A percentile compares a stretch with the other conserved stretches of the same genome.
Conservation (phyloP, 2,797 vertebrate species). For the Peromyscus attwateri region DNA sequence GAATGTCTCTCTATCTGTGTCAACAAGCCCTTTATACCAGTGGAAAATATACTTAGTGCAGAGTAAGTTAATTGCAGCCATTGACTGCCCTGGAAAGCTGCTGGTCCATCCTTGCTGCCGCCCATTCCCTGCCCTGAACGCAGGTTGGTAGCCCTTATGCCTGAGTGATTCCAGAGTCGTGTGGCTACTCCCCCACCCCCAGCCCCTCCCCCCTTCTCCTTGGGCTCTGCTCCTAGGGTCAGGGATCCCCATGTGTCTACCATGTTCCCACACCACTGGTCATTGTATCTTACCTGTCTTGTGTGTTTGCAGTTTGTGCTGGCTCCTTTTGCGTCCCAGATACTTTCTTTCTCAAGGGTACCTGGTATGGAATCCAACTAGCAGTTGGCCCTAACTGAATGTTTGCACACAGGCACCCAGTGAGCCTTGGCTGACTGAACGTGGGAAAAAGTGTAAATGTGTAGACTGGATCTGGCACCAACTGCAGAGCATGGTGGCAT, state of each 20-base stretch:
- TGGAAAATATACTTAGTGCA: neutral
- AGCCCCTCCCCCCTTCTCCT: too few species aligned
- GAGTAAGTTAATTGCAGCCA: neutral
- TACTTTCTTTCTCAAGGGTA: neutral
- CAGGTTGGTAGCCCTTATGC: fast-evolving
- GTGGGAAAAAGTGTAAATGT: neutral
- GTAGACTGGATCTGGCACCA: fast-evolving
- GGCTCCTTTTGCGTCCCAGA: neutral
- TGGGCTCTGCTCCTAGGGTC: neutral
- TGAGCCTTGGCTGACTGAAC: neutral
- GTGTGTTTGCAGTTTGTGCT: too few species aligned
- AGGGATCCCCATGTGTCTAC: too few species aligned
- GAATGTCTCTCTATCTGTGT: neutral
- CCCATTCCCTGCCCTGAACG: neutral
- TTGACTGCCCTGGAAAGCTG: neutral
- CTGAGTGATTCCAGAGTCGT: neutral
- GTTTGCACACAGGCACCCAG: neutral
- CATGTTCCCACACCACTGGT: fast-evolving
- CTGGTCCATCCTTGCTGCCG: neutral
- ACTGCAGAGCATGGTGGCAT: fast-evolving
- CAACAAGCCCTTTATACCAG: neutral
- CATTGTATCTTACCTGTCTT: neutral
- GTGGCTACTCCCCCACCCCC: neutral
- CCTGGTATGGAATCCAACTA: fast-evolving
- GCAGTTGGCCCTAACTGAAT: neutral